Percentiles rank a stretch among this genome's conserved stretches.
Evolutionary conservation across 2,113 vertebrate species (phyloP).

Genomic region (Pollachius pollachius): DNA sequence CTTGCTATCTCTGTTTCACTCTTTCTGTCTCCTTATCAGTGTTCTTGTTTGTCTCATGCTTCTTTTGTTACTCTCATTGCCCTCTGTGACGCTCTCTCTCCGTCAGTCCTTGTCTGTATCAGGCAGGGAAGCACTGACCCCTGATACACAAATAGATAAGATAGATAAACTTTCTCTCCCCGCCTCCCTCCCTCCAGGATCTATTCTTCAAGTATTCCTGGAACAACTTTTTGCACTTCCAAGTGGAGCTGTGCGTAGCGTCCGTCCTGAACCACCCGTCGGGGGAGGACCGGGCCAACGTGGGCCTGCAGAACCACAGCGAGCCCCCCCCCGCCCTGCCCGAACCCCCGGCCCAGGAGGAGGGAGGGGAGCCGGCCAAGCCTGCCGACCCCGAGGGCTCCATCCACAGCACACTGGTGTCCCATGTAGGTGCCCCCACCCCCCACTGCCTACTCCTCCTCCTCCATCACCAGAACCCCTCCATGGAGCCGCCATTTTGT

Average conservation of each 20-base stretch:
- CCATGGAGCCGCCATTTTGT: neutral
- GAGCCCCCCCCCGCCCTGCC: constrained; percentile 39
- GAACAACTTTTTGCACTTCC: constrained; percentile 98
- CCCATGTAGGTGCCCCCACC: constrained; percentile 76
- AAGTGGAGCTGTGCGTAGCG: constrained; percentile 93
- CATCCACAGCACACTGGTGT: constrained; percentile 78
- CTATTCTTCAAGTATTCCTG: constrained; percentile 97
- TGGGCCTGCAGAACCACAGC: constrained; percentile 63
- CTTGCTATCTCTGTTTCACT: neutral
- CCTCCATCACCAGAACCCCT: no score
- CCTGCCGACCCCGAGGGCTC: constrained; percentile 37
- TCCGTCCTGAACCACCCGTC: constrained; percentile 85
- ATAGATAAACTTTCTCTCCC: no score
- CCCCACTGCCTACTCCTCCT: no score
- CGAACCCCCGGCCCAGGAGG: constrained; percentile 40
- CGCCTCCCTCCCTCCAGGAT: constrained; percentile 72
- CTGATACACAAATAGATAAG: no score
- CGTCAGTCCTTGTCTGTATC: no score
- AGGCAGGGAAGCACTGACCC: no score
- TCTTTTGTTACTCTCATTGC: neutral
- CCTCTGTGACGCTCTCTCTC: no score
- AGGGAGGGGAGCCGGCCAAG: constrained; percentile 55
- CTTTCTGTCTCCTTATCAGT: no score
- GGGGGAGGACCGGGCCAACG: constrained; percentile 62
- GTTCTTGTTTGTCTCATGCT: no score